Conservation (phyloP, 2,113 vertebrate genomes). For the Galbula dea region DNA sequence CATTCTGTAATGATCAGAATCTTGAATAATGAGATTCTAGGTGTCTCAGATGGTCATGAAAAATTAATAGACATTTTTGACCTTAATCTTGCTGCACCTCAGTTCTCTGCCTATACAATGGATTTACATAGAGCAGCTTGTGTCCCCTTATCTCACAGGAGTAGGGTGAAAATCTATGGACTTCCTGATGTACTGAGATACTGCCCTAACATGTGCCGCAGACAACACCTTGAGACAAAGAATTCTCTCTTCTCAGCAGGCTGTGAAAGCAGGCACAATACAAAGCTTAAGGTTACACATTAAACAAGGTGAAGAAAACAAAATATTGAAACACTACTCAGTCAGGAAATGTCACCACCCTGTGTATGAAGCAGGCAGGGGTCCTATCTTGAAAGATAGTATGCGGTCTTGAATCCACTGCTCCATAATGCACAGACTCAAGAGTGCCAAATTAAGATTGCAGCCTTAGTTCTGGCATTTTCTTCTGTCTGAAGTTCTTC, state of each 20-base stretch:
- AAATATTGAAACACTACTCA: background rate
- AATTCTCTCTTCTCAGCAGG: background rate
- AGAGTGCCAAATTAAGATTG: constrained; percentile 13
- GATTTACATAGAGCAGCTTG: constrained; percentile 14
- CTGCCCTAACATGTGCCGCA: background rate
- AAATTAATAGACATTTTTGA: constrained; percentile 39
- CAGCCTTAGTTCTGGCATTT: constrained; percentile 31
- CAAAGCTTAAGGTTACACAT: background rate
- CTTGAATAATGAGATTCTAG: constrained; percentile 17
- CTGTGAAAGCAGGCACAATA: background rate
- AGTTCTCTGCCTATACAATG: background rate
- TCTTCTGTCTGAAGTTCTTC: constrained; percentile 24
- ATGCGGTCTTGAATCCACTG: background rate
- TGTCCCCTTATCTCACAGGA: background rate
- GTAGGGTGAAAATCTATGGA: background rate
- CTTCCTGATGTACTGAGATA: background rate
- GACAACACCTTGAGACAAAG: background rate
- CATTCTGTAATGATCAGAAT: constrained; percentile 12
- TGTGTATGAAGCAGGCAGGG: background rate
- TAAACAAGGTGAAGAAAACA: background rate
- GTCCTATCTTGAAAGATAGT: background rate
- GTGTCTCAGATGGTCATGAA: constrained; percentile 18
- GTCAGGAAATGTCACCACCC: background rate
- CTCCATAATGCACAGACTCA: background rate
- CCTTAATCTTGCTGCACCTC: constrained; percentile 34